Percentiles rank a stretch among this genome's conserved stretches.
These are phyloP conservation scores for Doryteuthis pealeii DNA, from an alignment of 1,140 invertebrate species.

Conservation along the genomic window DNA sequence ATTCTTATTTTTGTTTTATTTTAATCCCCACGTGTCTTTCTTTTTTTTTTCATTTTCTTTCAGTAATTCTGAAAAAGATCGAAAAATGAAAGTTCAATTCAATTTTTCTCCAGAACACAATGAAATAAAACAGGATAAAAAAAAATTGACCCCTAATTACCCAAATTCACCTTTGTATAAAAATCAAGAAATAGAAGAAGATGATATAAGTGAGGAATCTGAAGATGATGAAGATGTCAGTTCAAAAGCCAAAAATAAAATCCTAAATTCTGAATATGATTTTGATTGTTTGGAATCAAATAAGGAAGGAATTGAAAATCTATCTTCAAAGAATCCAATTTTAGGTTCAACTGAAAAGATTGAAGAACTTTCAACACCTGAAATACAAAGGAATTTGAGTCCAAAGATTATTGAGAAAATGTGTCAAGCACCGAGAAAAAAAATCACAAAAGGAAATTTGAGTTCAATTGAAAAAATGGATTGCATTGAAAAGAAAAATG, in stretches of 20 bases:
- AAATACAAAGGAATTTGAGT: slow-evolving; percentile 26
- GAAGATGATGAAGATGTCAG: not conserved
- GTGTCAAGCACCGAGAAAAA: slow-evolving; percentile 28
- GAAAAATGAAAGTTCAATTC: not conserved
- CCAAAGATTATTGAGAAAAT: slow-evolving; percentile 21
- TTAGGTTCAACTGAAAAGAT: not conserved
- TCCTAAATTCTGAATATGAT: not conserved
- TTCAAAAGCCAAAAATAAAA: not conserved
- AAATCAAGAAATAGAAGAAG: slow-evolving; percentile 9
- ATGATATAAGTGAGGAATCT: not conserved
- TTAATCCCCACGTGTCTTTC: not conserved
- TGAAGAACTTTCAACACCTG: slow-evolving; percentile 24
- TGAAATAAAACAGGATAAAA: not conserved
- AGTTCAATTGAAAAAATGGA: not conserved
- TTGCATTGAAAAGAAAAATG: not conserved
- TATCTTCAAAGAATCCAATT: not conserved
- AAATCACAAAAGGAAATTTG: slow-evolving; percentile 6
- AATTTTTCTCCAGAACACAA: not conserved
- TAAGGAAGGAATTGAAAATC: not conserved
- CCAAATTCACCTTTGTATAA: not conserved
- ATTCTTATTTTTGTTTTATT: not conserved
- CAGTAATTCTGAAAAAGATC: not conserved
- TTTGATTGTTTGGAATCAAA: slow-evolving; percentile 8
- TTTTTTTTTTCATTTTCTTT: not conserved
- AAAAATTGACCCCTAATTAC: not conserved